Base-by-base conservation (phyloP, 1,140 invertebrate species). In the Scaptodrosophila lebanonensis region DNA sequence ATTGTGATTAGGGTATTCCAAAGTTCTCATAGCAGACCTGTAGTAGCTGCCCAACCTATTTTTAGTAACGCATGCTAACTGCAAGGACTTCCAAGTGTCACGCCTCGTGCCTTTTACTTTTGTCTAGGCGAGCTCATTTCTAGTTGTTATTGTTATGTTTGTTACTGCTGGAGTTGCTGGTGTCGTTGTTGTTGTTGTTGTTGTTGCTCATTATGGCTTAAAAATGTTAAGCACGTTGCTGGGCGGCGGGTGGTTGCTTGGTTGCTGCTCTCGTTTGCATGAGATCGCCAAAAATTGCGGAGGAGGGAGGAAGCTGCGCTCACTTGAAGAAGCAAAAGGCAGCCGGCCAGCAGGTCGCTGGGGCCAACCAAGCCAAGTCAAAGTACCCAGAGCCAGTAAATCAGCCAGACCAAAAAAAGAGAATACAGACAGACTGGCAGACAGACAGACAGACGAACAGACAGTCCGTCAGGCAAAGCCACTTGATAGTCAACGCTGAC, bases 401-500 rank as follows among this genome's bases (percentile, higher is more conserved):
- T n/a, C n/a, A n/a, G n/a, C n/a, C n/a, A n/a, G n/a, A n/a, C n/a
- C n/a, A n/a, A n/a, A n/a, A n/a, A n/a, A n/a, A n/a, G n/a, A n/a
- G n/a, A n/a, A n/a, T n/a, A n/a, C n/a, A n/a, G n/a, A n/a, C n/a
- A n/a, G n/a, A n/a, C n/a, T 51, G 32, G 35, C 59, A 48, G 48
- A 20, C 47, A 20, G 40, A n/a, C 15, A 12, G 20, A 6, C 58
- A 52, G 11, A 13, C 38, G 27, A 40, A 18, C 29, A 43, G 32
- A 15, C 16, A 42, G 9, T 33, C 53, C 65, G 50, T 48, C 60
- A 30, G 47, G 40, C 50, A 52, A 58, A 76, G 69, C 75, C 75
- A 82, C 75, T 82, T 82, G 75, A 75, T 82, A 82, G 69, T 82
- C 75, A 63, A 45, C 76, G 70, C 58, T 82, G 75, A 82, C 75